A percentile compares a stretch with the other conserved stretches of the same genome.
phyloP scores from a whole-genome alignment of 2,888 invertebrate species.

The Tetheella fluctuosa region DNA sequence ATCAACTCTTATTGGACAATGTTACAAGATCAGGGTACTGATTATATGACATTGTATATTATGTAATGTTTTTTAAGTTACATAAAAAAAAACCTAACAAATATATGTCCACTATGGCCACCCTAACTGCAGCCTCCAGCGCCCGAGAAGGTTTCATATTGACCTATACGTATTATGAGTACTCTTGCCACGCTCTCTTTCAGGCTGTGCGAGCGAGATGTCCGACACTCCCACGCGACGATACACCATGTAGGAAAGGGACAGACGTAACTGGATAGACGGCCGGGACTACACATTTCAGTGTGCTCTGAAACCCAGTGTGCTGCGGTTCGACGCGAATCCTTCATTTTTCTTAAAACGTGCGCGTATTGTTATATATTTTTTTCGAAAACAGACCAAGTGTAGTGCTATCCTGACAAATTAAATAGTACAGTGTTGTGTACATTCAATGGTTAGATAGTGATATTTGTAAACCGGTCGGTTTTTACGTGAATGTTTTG shows the following conservation, averaged over 20 bases:
- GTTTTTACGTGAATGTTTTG: conserved; percentile 17
- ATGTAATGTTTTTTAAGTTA: neutral
- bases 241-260: conserved; percentile 50
- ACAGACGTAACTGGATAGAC: conserved; percentile 52
- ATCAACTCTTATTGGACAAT: no score
- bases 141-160: conserved; percentile 83
- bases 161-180: conserved; percentile 83
- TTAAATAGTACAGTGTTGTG: conserved; percentile 38
- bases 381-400: conserved; percentile 25
- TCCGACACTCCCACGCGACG: conserved; percentile 37
- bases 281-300: conserved; percentile 73
- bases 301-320: conserved; percentile 68
- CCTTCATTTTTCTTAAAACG: conserved; percentile 32
- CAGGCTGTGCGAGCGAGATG: conserved; percentile 66
- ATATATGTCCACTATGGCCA: conserved; percentile 51
- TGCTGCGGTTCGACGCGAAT: conserved; percentile 57
- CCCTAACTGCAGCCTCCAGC: conserved; percentile 82
- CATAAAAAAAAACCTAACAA: neutral
- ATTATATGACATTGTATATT: no score
- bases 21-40: no score
- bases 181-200: conserved; percentile 72
- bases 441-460: conserved; percentile 36
- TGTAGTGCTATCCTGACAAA: conserved; percentile 28
- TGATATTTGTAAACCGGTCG: conserved; percentile 26
- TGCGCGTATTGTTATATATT: conserved; percentile 44